Percentiles rank a stretch among this genome's conserved stretches.
Conservation (phyloP, 2,888 invertebrate genomes). For the Meghimatium bilineatum region DNA sequence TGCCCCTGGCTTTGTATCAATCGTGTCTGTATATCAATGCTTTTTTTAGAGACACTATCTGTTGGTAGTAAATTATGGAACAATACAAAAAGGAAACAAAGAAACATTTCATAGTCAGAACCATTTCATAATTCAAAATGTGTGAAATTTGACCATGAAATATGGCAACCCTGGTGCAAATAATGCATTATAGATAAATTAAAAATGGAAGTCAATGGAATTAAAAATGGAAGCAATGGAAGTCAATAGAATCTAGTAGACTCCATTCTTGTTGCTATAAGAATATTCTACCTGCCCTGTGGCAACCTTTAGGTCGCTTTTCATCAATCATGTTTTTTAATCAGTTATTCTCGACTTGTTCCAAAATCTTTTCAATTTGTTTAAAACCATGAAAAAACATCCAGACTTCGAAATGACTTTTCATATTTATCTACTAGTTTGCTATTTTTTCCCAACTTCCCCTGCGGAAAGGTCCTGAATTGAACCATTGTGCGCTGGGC, state of each 20-base stretch:
- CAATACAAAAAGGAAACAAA: too few relatives aligned
- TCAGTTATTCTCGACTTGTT: conserved; percentile 18
- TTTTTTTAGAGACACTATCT: too few relatives aligned
- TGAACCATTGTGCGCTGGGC: background rate
- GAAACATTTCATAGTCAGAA: too few relatives aligned
- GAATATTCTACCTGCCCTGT: background rate
- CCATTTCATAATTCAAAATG: too few relatives aligned
- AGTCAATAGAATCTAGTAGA: background rate
- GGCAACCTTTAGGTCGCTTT: background rate
- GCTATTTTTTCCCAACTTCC: background rate
- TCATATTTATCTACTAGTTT: background rate
- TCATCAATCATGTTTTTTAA: conserved; percentile 26
- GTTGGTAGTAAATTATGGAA: too few relatives aligned
- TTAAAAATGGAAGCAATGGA: background rate
- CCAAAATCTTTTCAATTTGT: background rate
- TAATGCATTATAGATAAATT: too few relatives aligned
- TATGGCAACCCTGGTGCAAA: too few relatives aligned
- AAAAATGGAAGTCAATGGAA: background rate
- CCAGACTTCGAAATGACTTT: conserved; percentile 12
- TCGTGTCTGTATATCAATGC: too few relatives aligned
- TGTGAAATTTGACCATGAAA: too few relatives aligned
- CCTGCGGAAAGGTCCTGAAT: background rate
- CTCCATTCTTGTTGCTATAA: background rate
- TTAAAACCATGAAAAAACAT: background rate
- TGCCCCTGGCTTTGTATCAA: too few relatives aligned